A percentile compares a stretch with the other conserved stretches of the same genome.
Evolutionary conservation across 2,113 vertebrate genomes (phyloP).

Genomic region (Neopipo cinnamomea): DNA sequence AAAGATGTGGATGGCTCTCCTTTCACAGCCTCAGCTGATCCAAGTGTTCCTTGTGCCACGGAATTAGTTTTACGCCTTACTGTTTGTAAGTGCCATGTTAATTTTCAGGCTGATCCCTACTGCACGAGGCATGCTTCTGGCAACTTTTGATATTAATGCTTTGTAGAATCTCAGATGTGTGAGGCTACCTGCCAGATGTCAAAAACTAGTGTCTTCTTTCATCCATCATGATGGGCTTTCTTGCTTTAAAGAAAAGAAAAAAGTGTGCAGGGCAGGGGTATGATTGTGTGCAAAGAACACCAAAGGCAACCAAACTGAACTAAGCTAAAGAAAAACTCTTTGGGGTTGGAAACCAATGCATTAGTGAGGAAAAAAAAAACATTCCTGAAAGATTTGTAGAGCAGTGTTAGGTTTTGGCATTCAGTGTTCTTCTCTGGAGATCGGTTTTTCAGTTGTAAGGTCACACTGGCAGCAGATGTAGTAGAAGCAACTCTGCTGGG

Average conservation of each 20-base stretch:
- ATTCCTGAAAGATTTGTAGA: neutral
- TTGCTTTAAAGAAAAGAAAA: neutral
- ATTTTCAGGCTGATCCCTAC: neutral
- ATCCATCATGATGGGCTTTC: neutral
- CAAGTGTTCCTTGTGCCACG: neutral
- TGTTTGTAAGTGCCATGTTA: neutral
- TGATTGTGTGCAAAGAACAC: neutral
- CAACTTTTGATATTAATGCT: neutral
- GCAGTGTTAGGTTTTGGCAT: neutral
- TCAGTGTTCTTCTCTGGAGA: neutral
- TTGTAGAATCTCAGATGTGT: neutral
- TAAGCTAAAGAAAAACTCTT: neutral
- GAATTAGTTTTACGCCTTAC: neutral
- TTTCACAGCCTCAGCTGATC: neutral
- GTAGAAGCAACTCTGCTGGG: neutral
- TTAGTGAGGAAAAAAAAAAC: neutral
- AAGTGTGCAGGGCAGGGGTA: accelerated
- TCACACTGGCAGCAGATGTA: neutral
- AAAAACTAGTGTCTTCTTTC: neutral
- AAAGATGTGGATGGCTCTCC: neutral
- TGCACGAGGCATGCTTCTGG: neutral
- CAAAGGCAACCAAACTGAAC: neutral
- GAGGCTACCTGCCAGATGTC: neutral
- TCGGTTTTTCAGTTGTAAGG: neutral
- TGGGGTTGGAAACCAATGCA: neutral